phyloP scores from a whole-genome alignment of 2,797 vertebrate genomes.

The Neoniphon sammara region DNA sequence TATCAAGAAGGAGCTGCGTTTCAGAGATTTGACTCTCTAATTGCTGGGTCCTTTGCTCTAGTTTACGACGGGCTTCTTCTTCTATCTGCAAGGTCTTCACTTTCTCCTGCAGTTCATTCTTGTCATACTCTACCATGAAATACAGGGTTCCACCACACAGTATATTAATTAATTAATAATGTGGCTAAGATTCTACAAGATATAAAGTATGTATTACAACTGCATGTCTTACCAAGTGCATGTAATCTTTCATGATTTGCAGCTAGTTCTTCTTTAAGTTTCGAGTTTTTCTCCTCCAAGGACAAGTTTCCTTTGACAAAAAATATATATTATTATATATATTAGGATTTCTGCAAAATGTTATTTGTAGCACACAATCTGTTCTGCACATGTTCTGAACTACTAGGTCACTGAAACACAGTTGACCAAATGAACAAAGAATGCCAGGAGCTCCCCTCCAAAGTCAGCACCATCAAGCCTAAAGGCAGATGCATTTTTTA shows the following conservation, averaged over 20 bases:
- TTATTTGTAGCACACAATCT: too few relatives aligned
- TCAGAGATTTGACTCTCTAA: conserved; percentile 79
- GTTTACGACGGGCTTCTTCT: conserved; percentile 63
- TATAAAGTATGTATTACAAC: neutral
- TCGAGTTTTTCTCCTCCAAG: conserved; percentile 68
- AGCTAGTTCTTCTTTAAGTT: conserved; percentile 80
- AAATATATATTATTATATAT: conserved; percentile 19
- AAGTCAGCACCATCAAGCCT: too few relatives aligned
- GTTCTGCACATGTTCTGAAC: too few relatives aligned
- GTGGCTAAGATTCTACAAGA: neutral
- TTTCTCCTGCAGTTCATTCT: conserved; percentile 76
- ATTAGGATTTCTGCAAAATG: neutral
- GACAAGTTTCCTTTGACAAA: conserved; percentile 64
- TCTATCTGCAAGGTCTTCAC: conserved; percentile 66
- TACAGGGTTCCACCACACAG: neutral
- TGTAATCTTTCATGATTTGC: conserved; percentile 75
- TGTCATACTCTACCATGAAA: conserved; percentile 78
- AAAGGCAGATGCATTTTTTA: too few relatives aligned
- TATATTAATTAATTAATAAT: conserved; percentile 5
- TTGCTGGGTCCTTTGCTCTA: conserved; percentile 81
- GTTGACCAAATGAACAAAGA: too few relatives aligned
- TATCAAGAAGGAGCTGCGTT: conserved; percentile 81
- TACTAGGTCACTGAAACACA: too few relatives aligned
- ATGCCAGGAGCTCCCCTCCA: too few relatives aligned
- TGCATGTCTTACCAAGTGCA: conserved; percentile 83